Percentiles rank a stretch among this genome's conserved stretches.
Conservation (phyloP, 2,113 vertebrate genomes). For the Nerophis ophidion region DNA sequence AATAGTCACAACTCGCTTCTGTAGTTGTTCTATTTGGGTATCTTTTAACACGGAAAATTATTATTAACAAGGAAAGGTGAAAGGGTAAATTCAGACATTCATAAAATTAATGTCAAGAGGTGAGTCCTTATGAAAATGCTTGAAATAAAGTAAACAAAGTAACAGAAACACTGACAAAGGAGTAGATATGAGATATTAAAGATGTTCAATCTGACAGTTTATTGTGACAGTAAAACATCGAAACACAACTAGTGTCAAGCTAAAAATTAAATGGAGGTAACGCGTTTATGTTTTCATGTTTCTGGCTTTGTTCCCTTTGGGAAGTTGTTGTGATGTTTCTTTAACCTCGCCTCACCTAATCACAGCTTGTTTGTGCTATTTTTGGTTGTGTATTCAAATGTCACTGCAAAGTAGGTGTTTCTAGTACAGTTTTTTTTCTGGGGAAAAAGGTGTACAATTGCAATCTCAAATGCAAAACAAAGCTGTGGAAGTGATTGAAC, state of each 20-base stretch:
- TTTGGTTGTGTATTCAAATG: constrained; percentile 42
- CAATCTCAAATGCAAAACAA: background rate
- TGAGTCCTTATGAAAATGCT: constrained; percentile 44
- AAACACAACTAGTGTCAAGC: constrained; percentile 29
- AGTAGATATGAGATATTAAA: constrained; percentile 26
- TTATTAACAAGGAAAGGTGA: constrained; percentile 45
- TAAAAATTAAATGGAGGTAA: constrained; percentile 18
- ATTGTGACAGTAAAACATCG: constrained; percentile 48
- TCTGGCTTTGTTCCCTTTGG: constrained; percentile 33
- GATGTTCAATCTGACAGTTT: constrained; percentile 16
- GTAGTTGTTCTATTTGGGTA: constrained; percentile 43
- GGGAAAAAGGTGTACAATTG: background rate
- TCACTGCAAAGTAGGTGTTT: constrained; percentile 34
- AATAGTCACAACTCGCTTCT: constrained; percentile 6
- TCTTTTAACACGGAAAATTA: constrained; percentile 32
- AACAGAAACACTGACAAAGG: constrained; percentile 35
- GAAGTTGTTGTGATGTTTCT: constrained; percentile 36
- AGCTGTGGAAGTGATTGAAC: background rate
- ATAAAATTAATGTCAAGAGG: constrained; percentile 53
- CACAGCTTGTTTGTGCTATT: constrained; percentile 39
- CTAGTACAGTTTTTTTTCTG: constrained; percentile 16
- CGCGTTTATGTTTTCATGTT: constrained; percentile 20
- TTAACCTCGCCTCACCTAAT: constrained; percentile 33
- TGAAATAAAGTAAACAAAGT: constrained; percentile 22
- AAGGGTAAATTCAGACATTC: constrained; percentile 49